Evolutionary conservation across 2,797 vertebrate species (phyloP).

Genomic region (Crax fasciolata): DNA sequence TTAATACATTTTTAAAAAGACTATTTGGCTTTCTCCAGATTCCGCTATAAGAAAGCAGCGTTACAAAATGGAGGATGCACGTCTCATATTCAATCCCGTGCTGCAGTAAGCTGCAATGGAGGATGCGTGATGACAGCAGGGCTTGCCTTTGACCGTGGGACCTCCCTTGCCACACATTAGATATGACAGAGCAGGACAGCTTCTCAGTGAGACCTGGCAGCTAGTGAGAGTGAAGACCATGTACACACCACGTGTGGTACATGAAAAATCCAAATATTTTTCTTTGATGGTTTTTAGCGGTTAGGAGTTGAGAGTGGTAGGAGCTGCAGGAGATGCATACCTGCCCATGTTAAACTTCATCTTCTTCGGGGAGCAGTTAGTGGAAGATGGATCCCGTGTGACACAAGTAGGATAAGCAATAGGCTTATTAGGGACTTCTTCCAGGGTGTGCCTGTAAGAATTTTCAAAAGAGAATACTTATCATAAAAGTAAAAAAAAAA

Average conservation of each 20-base stretch:
- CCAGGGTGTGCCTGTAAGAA: neutral
- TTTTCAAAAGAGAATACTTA: neutral
- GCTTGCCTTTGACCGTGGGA: neutral
- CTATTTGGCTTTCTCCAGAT: neutral
- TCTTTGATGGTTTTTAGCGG: neutral
- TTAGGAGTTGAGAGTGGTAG: neutral
- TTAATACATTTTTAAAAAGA: neutral
- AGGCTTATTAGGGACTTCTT: neutral
- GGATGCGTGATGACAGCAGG: neutral
- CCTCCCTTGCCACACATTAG: neutral
- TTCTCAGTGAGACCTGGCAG: neutral
- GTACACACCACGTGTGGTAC: neutral
- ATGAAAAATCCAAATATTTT: neutral
- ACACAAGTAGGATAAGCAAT: neutral
- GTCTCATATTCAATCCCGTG: neutral
- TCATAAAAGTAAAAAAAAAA: neutral
- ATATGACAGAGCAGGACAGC: neutral
- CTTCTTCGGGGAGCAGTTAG: neutral
- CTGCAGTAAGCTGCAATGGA: neutral
- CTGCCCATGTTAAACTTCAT: neutral
- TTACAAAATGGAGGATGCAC: fast-evolving
- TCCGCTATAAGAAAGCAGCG: fast-evolving
- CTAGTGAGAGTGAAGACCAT: neutral
- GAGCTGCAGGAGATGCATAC: neutral
- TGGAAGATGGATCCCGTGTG: neutral